phyloP scores from a whole-genome alignment of 2,113 vertebrate genomes.

The Ardeotis arabs region DNA sequence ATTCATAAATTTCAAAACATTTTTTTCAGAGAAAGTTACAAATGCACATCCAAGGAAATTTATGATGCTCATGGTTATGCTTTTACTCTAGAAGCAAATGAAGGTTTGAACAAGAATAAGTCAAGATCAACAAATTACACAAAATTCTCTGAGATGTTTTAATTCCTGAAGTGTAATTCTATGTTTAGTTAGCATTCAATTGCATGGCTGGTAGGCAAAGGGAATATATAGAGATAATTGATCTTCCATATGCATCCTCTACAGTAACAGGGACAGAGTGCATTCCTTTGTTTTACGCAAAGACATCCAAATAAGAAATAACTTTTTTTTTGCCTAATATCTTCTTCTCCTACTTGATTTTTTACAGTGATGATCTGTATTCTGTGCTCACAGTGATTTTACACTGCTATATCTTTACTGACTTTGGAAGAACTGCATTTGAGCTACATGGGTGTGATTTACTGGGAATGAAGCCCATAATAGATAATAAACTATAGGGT shows the following conservation, averaged over 20 bases:
- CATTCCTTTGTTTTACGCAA: neutral
- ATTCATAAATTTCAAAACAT: neutral
- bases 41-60: neutral
- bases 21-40: neutral
- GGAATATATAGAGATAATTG: neutral
- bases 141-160: neutral
- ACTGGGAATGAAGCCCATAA: constrained; percentile 5
- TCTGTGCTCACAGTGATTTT: neutral
- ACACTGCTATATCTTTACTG: neutral
- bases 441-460: neutral
- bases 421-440: neutral
- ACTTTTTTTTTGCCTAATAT: neutral
- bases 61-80: neutral
- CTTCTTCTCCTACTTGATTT: neutral
- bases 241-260: neutral
- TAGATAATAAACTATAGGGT: neutral
- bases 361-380: neutral
- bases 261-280: neutral
- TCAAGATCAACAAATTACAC: neutral
- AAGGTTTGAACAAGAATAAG: neutral
- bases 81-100: neutral
- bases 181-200: neutral
- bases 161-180: neutral
- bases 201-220: neutral
- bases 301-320: neutral